Evolutionary conservation across 2,888 invertebrate species (phyloP).

Genomic region (Acleris sparsana): DNA sequence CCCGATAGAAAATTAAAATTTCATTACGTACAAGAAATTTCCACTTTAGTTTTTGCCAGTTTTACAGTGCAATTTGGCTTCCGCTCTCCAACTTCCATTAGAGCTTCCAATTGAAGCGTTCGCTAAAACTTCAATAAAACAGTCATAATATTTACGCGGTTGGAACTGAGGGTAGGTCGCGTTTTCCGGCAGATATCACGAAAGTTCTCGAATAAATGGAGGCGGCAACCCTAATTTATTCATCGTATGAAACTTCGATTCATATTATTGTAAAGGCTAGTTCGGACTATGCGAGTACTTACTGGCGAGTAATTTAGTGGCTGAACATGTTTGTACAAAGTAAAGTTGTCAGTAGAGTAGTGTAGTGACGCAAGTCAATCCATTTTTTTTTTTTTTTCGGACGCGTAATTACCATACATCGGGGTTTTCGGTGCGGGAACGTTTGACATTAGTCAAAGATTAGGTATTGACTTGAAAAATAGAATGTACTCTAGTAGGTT

Average conservation of each 20-base stretch:
- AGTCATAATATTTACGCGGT: conserved; percentile 35
- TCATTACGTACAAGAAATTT: not conserved
- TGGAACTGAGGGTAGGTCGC: conserved; percentile 4
- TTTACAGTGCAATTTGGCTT: conserved; percentile 24
- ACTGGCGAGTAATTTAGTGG: too few species aligned
- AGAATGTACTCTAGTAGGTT: too few species aligned
- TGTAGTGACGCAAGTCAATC: too few species aligned
- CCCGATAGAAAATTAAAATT: not conserved
- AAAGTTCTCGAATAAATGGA: conserved; percentile 26
- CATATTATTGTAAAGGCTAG: conserved; percentile 22
- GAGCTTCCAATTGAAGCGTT: conserved; percentile 24
- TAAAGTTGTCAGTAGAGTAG: too few species aligned
- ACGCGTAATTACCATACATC: too few species aligned
- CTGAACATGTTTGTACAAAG: too few species aligned
- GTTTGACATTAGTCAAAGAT: too few species aligned
- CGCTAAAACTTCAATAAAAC: conserved; percentile 35
- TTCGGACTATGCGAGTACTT: too few species aligned
- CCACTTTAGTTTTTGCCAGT: conserved; percentile 14
- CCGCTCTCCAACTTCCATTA: conserved; percentile 18
- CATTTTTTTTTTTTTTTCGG: too few species aligned
- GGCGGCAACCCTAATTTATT: conserved; percentile 32
- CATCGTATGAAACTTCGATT: conserved; percentile 27
- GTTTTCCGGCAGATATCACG: conserved; percentile 19
- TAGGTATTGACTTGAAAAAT: too few species aligned
- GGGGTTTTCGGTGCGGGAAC: too few species aligned